Percentiles rank a stretch among this genome's conserved stretches.
Conservation (phyloP, 1,140 invertebrate genomes). For the Drosophila equinoxialis region DNA sequence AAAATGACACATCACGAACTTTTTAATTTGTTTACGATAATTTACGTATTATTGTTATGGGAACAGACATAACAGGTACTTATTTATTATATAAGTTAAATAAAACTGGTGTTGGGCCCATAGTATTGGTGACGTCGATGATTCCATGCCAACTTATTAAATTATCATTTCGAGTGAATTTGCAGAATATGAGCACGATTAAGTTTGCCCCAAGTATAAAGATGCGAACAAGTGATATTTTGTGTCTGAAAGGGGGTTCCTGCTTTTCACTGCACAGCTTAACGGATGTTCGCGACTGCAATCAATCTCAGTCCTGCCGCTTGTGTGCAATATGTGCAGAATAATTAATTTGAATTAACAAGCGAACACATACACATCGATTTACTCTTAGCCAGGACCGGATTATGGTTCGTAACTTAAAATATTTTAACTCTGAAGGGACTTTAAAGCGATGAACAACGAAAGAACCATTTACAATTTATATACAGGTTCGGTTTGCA, state of each 20-base stretch:
- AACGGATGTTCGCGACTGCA: conserved; percentile 41
- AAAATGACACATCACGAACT: conserved; percentile 79
- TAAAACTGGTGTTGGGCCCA: neutral
- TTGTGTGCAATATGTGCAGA: conserved; percentile 67
- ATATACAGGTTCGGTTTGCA: too few relatives aligned
- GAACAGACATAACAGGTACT: conserved; percentile 51
- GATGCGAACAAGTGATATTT: neutral
- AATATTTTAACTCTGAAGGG: too few relatives aligned
- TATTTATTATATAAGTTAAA: conserved; percentile 49
- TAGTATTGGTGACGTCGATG: neutral
- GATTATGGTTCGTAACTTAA: neutral
- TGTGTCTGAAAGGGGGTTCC: neutral
- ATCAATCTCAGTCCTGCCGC: conserved; percentile 67
- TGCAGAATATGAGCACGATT: too few relatives aligned
- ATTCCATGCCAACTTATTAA: neutral
- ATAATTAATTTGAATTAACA: conserved; percentile 80
- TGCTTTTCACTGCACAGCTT: neutral
- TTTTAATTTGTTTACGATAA: conserved; percentile 82
- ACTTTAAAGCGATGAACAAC: too few relatives aligned
- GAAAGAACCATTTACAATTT: too few relatives aligned
- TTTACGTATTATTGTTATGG: conserved; percentile 63
- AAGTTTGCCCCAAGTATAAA: too few relatives aligned
- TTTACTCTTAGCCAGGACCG: neutral
- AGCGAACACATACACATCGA: conserved; percentile 29
- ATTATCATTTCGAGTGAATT: neutral